Evolutionary conservation across 2,888 invertebrate genomes (phyloP).

Genomic region (Stramonita haemastoma): DNA sequence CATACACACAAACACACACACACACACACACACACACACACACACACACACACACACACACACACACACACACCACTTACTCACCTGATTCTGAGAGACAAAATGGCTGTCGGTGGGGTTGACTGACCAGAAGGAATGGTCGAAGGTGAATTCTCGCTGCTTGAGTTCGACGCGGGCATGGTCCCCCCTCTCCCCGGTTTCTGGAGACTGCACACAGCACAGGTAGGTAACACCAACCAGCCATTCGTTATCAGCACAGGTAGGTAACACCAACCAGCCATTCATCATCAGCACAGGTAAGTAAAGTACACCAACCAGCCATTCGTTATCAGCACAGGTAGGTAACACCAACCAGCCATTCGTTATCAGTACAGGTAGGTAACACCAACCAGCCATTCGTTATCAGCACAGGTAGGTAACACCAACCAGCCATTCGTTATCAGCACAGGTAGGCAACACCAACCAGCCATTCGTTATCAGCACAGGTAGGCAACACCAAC

Average conservation of each 20-base stretch:
- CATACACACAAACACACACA: constrained; percentile 75
- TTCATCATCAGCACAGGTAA: too few relatives aligned
- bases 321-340: too few relatives aligned
- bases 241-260: too few relatives aligned
- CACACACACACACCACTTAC: not conserved
- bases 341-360: not conserved
- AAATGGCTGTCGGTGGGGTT: constrained; percentile 60
- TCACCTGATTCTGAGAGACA: constrained; percentile 71
- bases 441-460: not conserved
- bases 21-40: not conserved
- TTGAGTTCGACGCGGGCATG: constrained; percentile 63
- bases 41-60: not conserved
- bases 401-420: too few relatives aligned
- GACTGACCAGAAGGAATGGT: constrained; percentile 75
- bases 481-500: too few relatives aligned
- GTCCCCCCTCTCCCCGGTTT: constrained; percentile 61
- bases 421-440: too few relatives aligned
- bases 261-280: not conserved
- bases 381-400: not conserved
- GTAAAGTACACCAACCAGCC: not conserved
- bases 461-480: not conserved
- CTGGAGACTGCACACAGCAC: constrained; percentile 35
- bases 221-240: not conserved
- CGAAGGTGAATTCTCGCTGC: constrained; percentile 74
- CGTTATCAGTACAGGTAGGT: too few relatives aligned